Evolutionary conservation across 1,140 invertebrate genomes (phyloP), one percentile per base, ranked within the genome.

Genomic region (Drosophila bipectinata): DNA sequence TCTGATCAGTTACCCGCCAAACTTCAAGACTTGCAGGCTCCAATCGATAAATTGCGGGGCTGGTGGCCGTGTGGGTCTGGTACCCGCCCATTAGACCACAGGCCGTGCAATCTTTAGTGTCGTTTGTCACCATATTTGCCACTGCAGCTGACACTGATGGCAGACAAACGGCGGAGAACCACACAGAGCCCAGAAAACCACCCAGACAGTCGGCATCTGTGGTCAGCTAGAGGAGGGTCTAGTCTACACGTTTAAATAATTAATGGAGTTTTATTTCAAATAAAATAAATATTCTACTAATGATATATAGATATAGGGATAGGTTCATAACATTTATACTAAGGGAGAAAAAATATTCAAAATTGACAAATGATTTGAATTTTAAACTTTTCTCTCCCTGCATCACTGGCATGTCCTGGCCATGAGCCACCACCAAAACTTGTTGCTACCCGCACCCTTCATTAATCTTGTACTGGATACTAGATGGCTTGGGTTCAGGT

Each of bases 101-200:
- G 63, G 18, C 63, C 64, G 51, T 69, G 51, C 44, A 68, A 67
- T 66, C 57, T 73, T 73, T 73, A 73, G 57, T 73, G 68, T 73
- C 69, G 69, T 73, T 73, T 73, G 57, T 73, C 71, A 73, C 71
- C 71, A 73, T 63, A 73, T 72, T 73, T 73, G 71, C 71, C 71
- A 73, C 69, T 63, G 69, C 71, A 55, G 66, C 55, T 73, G 67
- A 47, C 69, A 54, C 56, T 48, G 66, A 72, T 53, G 68, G 44
- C 44, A 21, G 18, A 18, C 44, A 47, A 47, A 10, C 44, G 44
- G 44, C 21, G 44, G 64, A 30, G 58, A 52, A 14, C 47, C 49
- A 47, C 30, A 34, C 24, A 21, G 54, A 37, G 10, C 41, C 49
- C 32, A 30, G 30, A 49, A 18, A 51, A 37, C 64, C 69, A 72